A percentile compares a stretch with the other conserved stretches of the same genome.
Evolutionary conservation across 1,140 invertebrate genomes (phyloP).

Genomic region (Eumaeus atala): DNA sequence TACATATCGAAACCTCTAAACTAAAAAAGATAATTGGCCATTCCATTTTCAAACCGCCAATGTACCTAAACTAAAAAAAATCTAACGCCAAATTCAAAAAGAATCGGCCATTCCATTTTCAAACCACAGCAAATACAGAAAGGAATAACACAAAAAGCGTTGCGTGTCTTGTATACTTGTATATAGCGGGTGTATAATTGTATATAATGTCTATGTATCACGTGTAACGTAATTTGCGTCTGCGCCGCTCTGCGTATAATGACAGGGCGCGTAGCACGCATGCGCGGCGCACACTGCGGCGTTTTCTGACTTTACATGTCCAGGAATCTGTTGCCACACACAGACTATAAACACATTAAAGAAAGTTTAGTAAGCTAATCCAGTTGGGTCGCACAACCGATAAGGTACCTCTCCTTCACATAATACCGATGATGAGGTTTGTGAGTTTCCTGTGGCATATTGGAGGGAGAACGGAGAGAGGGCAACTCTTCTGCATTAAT

Average conservation of each 20-base stretch:
- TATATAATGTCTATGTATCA: constrained; percentile 58
- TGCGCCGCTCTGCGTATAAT: constrained; percentile 49
- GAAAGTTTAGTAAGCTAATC: too few species aligned
- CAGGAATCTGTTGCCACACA: background rate
- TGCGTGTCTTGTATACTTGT: constrained; percentile 37
- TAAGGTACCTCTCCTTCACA: too few species aligned
- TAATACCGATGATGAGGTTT: too few species aligned
- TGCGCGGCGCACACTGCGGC: constrained; percentile 38
- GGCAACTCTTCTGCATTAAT: too few species aligned
- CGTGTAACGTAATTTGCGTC: constrained; percentile 62
- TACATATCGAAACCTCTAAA: too few species aligned
- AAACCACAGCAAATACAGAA: constrained; percentile 17
- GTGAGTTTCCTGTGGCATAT: too few species aligned
- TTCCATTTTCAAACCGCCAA: too few species aligned
- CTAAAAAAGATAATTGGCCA: too few species aligned
- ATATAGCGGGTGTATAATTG: constrained; percentile 46
- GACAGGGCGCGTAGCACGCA: constrained; percentile 63
- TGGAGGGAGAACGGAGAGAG: too few species aligned
- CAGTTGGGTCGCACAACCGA: too few species aligned
- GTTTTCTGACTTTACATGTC: constrained; percentile 18
- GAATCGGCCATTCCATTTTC: constrained; percentile 5
- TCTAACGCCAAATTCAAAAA: constrained; percentile 9
- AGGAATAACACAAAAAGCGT: constrained; percentile 31
- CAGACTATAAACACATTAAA: too few species aligned
- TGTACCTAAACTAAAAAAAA: background rate